Evolutionary conservation across 2,113 vertebrate species (phyloP).

Genomic region (Ranitomeya variabilis): DNA sequence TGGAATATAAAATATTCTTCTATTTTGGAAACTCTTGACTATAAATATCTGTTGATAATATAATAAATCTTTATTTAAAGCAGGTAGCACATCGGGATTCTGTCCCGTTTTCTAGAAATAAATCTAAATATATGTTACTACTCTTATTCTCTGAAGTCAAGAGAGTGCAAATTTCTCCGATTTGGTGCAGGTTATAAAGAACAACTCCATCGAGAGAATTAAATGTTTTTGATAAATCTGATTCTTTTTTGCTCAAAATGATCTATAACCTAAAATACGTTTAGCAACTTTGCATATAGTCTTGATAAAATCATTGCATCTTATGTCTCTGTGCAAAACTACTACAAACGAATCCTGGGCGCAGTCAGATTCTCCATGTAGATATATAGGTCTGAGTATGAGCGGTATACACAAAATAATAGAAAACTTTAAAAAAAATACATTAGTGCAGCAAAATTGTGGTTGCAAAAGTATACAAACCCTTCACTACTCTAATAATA

Average conservation of each 20-base stretch:
- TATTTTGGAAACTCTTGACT: constrained; percentile 17
- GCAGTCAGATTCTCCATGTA: neutral
- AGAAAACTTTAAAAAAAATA: neutral
- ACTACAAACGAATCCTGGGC: neutral
- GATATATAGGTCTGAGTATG: neutral
- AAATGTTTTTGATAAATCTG: neutral
- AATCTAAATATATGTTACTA: constrained; percentile 20
- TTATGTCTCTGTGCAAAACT: neutral
- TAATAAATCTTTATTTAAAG: constrained; percentile 41
- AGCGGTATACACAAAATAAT: neutral
- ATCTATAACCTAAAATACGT: neutral
- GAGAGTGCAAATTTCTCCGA: neutral
- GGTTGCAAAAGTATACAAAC: neutral
- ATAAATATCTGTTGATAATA: constrained; percentile 51
- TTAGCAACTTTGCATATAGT: neutral
- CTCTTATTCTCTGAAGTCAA: neutral
- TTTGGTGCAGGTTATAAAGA: neutral
- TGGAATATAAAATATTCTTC: constrained; percentile 31
- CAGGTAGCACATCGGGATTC: constrained; percentile 14
- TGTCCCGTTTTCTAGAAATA: neutral
- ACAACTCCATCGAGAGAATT: neutral
- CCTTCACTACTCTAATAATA: neutral
- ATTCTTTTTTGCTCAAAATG: neutral
- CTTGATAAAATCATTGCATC: too few relatives aligned
- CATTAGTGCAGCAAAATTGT: neutral